Evolutionary conservation across 2,113 vertebrate species (phyloP).

Genomic region (Phrynosoma platyrhinos): DNA sequence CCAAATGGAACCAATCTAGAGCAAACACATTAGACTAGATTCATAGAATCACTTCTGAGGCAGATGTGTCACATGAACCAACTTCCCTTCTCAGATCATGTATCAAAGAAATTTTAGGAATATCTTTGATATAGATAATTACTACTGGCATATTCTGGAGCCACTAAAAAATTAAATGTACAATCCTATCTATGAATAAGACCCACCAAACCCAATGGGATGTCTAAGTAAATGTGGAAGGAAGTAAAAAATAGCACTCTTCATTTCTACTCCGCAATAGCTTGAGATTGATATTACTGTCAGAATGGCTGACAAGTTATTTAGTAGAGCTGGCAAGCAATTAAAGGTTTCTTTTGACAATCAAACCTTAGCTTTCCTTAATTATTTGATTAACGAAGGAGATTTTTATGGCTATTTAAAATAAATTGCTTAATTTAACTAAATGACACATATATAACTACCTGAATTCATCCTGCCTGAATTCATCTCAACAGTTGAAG

Average conservation of each 20-base stretch:
- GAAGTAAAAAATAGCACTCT: neutral
- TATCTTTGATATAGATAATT: neutral
- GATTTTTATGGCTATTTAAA: constrained; percentile 14
- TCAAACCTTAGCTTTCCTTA: neutral
- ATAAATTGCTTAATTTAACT: neutral
- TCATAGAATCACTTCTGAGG: neutral
- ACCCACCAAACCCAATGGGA: neutral
- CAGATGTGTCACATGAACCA: neutral
- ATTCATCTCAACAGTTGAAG: no score
- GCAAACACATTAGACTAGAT: neutral
- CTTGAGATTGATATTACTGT: neutral
- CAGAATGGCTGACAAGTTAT: neutral
- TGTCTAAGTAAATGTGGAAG: neutral
- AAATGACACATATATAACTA: neutral
- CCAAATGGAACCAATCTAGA: neutral
- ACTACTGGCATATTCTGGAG: neutral
- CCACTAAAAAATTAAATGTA: neutral
- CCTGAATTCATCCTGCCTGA: no score
- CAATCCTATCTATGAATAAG: neutral
- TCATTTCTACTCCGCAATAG: neutral
- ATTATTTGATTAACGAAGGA: neutral
- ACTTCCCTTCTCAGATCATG: neutral
- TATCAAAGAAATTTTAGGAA: neutral
- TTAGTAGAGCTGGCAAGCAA: neutral
- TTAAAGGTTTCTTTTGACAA: neutral